phyloP scores from a whole-genome alignment of 53 echinoderm and acorn worm genomes.

The Holothuria scabra region DNA sequence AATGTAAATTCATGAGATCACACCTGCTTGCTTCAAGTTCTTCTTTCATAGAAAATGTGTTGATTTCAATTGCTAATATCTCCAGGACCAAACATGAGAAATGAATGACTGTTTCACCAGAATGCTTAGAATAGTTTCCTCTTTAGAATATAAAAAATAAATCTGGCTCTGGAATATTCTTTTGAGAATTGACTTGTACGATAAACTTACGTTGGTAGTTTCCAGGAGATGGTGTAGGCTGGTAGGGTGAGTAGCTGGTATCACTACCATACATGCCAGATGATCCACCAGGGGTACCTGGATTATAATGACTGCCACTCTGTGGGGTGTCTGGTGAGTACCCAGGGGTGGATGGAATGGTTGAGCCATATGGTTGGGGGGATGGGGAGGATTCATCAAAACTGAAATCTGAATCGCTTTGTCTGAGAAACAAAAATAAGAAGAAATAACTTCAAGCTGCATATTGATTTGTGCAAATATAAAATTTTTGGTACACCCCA shows the following conservation, averaged over 20 bases:
- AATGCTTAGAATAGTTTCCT: too few relatives aligned
- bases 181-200: too few relatives aligned
- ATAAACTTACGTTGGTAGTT: conserved; percentile 87
- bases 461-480: too few relatives aligned
- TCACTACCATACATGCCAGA: conserved; percentile 97
- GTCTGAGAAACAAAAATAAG: conserved; percentile 43
- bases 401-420: conserved; percentile 75
- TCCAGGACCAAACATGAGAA: too few relatives aligned
- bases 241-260: conserved; percentile 89
- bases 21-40: too few relatives aligned
- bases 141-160: too few relatives aligned
- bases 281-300: conserved; percentile 83
- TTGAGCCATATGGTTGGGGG: conserved; percentile 85
- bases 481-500: too few relatives aligned
- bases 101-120: too few relatives aligned
- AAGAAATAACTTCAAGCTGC: background rate
- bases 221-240: conserved; percentile 79
- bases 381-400: conserved; percentile 96
- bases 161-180: too few relatives aligned
- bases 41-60: too few relatives aligned
- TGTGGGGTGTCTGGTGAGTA: conserved; percentile 88
- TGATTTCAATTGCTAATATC: too few relatives aligned
- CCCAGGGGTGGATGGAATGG: conserved; percentile 76
- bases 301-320: conserved; percentile 86
- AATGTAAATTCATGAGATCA: too few relatives aligned